A percentile compares a stretch with the other conserved stretches of the same genome.
Conservation (phyloP, 2,113 vertebrate genomes). For the Ascaphus truei region DNA sequence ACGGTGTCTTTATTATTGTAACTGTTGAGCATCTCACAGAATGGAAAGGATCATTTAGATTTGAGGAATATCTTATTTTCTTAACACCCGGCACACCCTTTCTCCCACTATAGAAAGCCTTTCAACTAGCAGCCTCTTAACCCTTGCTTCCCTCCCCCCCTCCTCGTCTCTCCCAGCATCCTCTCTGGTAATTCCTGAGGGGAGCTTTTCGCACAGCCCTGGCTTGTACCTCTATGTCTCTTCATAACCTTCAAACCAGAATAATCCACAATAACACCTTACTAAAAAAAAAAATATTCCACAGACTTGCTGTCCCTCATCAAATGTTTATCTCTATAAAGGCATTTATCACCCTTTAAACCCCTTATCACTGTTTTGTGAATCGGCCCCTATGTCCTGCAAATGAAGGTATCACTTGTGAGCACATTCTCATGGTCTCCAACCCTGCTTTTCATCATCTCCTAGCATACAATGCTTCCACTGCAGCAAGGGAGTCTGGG, state of each 20-base stretch:
- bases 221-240: too few species aligned
- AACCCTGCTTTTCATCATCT: too few species aligned
- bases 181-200: not conserved
- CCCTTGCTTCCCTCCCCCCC: not conserved
- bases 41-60: not conserved
- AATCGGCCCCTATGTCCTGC: too few species aligned
- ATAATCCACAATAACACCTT: not conserved
- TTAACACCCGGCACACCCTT: not conserved
- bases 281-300: not conserved
- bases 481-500: too few species aligned
- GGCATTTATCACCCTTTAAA: not conserved
- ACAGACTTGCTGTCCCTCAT: not conserved
- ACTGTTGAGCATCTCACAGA: not conserved
- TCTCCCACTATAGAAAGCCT: not conserved
- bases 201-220: too few species aligned
- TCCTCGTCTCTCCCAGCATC: not conserved
- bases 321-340: not conserved
- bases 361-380: too few species aligned
- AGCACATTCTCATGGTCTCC: too few species aligned
- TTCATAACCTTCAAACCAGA: not conserved
- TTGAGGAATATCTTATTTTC: conserved; percentile 3
- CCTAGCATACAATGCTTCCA: too few species aligned
- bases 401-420: too few species aligned
- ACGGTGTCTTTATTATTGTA: conserved; percentile 1
- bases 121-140: not conserved